Base-by-base conservation (phyloP, 2,797 vertebrate genomes). In the Graptemys geographica region DNA sequence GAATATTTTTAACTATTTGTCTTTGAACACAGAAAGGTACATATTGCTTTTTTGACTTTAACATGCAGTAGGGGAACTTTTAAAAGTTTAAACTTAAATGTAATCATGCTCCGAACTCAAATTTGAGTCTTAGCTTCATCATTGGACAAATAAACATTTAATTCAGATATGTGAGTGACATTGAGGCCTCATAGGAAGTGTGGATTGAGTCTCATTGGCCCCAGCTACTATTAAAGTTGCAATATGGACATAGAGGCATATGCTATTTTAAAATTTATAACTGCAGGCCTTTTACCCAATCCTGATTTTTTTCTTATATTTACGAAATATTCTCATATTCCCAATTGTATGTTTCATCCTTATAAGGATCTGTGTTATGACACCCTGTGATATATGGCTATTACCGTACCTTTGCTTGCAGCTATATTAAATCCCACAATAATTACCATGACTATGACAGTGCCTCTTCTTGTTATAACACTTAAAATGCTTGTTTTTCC, bases 101-200 rank as follows among this genome's bases (percentile, higher is more conserved):
- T 51, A 84, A 81, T 52, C 79, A 57, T 83, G 37, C 74, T 92
- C 65, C 84, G 55, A 93, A 95, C 94, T 90, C 9, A 86, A 23
- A 90, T 91, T 27, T 72, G 55, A 90, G 53, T 91, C 80, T 72
- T 79, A 74, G 41, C 86, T 92, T 95, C 87, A 94, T 55, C 91
- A 86, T n/a, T 41, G n/a, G 65, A 52, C 65, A 92, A 88, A 88
- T 81, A 81, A 86, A 79, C 31, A 56, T 57, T 72, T 79, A 79
- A 25, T 80, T 12, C 27, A 74, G 82, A 25, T 84, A 51, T 25
- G n/a, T 52, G 51, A n/a, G 21, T 84, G 51, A 65, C 52, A 79
- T 13, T 52, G 76, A 83, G 79, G 69, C 21, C 65, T 53, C 13
- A 37, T 41, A 4, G 23, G 49, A 52, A 23, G 37, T 8, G 0